Base-by-base conservation (phyloP, 2,113 vertebrate genomes). In the Deroptyus accipitrinus region DNA sequence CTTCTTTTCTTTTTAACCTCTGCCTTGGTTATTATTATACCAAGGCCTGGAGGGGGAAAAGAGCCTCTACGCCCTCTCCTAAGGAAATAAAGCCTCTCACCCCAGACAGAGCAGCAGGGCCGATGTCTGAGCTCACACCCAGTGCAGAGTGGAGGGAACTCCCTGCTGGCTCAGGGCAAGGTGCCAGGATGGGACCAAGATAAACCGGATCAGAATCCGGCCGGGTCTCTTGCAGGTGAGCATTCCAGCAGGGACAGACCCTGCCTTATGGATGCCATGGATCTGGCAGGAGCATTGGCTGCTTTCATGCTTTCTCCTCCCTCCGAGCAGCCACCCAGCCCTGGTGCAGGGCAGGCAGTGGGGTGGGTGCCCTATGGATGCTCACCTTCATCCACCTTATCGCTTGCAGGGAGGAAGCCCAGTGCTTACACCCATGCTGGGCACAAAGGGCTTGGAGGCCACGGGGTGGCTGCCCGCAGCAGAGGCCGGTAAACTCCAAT, bases 161-260 rank as follows among this genome's bases (percentile, higher is more conserved):
- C 92, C 88, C 83, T 13, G 37, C 5, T 3, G 46, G 83, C 46
- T 61, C 46, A 33, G 46, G 92, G 83, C 46, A 3, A 14, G 6
- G 69, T 0, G 72, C 88, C 88, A 73, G 83, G 72, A 18, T 2
- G 9, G 79, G 54, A 88, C 89, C 93, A 17, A 85, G 89, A 88
- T 30, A 77, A 88, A 94, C 93, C 85, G 85, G 79, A 23, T 80
- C 84, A 18, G 44, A 28, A 94, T 84, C 88, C 84, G 42, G 89
- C 49, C n/a, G 37, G 49, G 68, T 24, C 30, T 59, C 57, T 59
- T 7, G 57, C 57, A 59, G 57, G 57, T 59, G 57, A 59, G 57
- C 57, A 35, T 62, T 35, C 59, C 22, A 23, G n/a, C 59, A 62
- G n/a, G 59, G 59, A 62, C 63, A 55, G 78, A 31, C 41, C 62